phyloP scores from a whole-genome alignment of 2,113 vertebrate species.

The Scomber scombrus region DNA sequence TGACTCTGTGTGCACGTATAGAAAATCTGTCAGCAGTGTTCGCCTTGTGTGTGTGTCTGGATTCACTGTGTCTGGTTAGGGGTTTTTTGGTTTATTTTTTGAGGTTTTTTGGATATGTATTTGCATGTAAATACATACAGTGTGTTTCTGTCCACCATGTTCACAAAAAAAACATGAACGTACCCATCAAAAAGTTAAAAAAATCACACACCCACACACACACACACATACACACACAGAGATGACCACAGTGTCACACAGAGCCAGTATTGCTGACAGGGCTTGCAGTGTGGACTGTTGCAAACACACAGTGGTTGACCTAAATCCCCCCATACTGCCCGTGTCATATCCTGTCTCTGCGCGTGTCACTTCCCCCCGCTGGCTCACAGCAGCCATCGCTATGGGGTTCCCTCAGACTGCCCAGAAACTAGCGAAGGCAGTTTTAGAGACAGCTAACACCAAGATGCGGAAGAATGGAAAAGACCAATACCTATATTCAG shows the following conservation, averaged over 20 bases:
- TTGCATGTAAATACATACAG: constrained; percentile 29
- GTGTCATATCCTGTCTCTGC: constrained; percentile 77
- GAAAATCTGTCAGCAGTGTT: constrained; percentile 5
- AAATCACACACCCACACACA: constrained; percentile 22
- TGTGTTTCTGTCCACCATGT: constrained; percentile 9
- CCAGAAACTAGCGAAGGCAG: constrained; percentile 40
- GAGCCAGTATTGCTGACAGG: constrained; percentile 70
- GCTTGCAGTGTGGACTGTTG: constrained; percentile 54
- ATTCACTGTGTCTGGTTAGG: too few relatives aligned
- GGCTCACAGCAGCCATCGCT: constrained; percentile 60
- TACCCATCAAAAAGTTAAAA: not conserved
- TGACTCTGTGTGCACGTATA: not conserved
- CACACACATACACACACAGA: constrained; percentile 34
- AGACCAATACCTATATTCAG: not conserved
- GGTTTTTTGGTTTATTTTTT: not conserved
- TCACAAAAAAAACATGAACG: constrained; percentile 26
- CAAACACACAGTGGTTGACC: constrained; percentile 70
- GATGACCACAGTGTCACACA: constrained; percentile 53
- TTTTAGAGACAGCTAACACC: constrained; percentile 38
- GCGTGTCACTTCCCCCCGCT: constrained; percentile 71
- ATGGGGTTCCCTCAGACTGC: constrained; percentile 39
- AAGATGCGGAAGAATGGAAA: not conserved
- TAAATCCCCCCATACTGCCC: constrained; percentile 69
- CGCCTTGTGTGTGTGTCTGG: not conserved
- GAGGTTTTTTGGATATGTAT: constrained; percentile 2